Percentiles rank a stretch among this genome's conserved stretches.
Conservation (phyloP, 2,797 vertebrate species). For the Callimico goeldii region DNA sequence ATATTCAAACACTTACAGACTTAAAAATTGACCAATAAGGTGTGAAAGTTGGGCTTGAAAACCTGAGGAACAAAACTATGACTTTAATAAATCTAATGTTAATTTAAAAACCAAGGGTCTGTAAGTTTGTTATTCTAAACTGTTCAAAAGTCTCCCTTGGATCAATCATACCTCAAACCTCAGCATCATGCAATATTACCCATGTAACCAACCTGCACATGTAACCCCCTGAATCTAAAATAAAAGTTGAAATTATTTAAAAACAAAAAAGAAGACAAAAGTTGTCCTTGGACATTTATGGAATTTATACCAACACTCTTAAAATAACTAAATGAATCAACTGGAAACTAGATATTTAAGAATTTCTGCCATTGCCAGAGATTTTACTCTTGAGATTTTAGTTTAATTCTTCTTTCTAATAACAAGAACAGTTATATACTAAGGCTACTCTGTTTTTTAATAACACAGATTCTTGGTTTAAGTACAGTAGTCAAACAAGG, state of each 20-base stretch:
- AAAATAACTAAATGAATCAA: slow-evolving; percentile 1
- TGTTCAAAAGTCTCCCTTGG: neutral
- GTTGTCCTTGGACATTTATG: neutral
- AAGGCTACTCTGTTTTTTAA: neutral
- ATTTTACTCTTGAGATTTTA: slow-evolving; percentile 34
- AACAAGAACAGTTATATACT: neutral
- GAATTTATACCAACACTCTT: neutral
- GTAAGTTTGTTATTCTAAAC: slow-evolving; percentile 15
- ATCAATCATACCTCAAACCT: too few relatives aligned
- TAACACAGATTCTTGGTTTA: slow-evolving; percentile 1
- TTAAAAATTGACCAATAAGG: neutral
- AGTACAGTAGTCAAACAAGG: neutral
- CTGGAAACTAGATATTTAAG: slow-evolving; percentile 17
- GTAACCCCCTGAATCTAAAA: too few relatives aligned
- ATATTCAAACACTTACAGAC: neutral
- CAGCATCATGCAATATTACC: too few relatives aligned
- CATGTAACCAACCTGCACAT: too few relatives aligned
- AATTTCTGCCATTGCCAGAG: slow-evolving; percentile 26
- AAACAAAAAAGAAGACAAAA: neutral
- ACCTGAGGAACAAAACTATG: neutral
- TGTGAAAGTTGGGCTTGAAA: slow-evolving; percentile 10
- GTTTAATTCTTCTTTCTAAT: slow-evolving; percentile 37
- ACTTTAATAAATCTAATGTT: slow-evolving; percentile 44
- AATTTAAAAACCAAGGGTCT: slow-evolving; percentile 14
- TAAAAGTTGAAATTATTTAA: too few relatives aligned